Base-by-base conservation (phyloP, 2,888 invertebrate genomes). In the Mesopsocus fuscifrons region DNA sequence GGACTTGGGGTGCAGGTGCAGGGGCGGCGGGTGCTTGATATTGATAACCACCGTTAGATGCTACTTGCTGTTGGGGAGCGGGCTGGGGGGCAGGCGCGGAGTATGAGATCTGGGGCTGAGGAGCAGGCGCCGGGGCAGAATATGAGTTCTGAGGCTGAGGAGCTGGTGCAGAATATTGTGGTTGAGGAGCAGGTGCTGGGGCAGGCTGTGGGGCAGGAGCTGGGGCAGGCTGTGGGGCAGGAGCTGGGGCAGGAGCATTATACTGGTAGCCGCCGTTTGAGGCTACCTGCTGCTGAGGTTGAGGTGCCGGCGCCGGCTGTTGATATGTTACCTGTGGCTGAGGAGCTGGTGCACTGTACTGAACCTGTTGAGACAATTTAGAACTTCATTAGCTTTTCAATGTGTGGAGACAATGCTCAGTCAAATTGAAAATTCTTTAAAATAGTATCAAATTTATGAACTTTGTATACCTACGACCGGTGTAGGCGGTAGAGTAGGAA, bases 1-100 rank as follows among this genome's bases (percentile, higher is more conserved):
- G 35, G 21, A 22, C 35, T 21, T 21, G 3, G 22, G 8, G 35
- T 35, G 35, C 35, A 35, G 21, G 18, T 22, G 35, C n/a, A 22
- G 35, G 21, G 22, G 35, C 35, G n/a, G n/a, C n/a, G n/a, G n/a
- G n/a, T n/a, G n/a, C n/a, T n/a, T n/a, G n/a, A n/a, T n/a, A 41
- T 16, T 18, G 41, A 21, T 11, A 31, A 41, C 6, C 9, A 6
- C 33, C 33, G 33, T 33, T 16, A 6, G 33, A 33, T 17, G 33
- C 17, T 6, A 17, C 15, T 5, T 15, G 33, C 16, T 16, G 15
- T 3, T 15, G 17, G 6, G 33, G 41, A 23, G 32, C 15, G 31
- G 41, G 31, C 21, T 30, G 32, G 13, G 18, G 9, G 18, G 13
- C 32, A 31, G 23, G 17, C 17, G 9, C 15, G 5, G 16, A 15